Evolutionary conservation across 37 sponge, comb jelly and placozoan genomes (phyloP), one percentile per base, ranked within the genome.

Genomic region (Aplysina aerophoba): DNA sequence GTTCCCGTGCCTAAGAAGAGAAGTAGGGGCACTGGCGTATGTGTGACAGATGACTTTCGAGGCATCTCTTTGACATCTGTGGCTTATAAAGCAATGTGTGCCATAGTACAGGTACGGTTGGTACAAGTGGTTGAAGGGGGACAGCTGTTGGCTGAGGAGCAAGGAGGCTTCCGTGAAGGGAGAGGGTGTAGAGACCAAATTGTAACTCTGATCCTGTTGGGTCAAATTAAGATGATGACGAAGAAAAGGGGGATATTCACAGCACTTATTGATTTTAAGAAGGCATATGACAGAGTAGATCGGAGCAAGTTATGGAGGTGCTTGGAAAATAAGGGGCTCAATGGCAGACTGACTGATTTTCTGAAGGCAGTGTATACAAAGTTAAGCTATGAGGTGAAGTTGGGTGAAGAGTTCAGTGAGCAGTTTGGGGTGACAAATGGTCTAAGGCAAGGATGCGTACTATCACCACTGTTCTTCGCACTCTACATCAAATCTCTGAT

Each of bases 151-250:
- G 57, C 28, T 80, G 59, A 80, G 11, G 81, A 80, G 59, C 81
- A 80, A 30, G 41, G 41, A 55, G 81, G 81, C 14, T 80, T 80
- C 59, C 81, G 81, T 14, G 55, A 15, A 14, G 81, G 81, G 15
- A 50, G 81, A 14, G 27, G 81, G 14, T 80, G 81, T 55, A n/a
- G 17, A 25, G 81, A 80, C 31, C 57, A 80, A 22, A 80, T 80
- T 24, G 14, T 80, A n/a, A 15, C 57, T 55, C 24, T 80, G 69
- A 16, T 67, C 13, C 28, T 67, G 19, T 25, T 67, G 22, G 69
- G 25, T n/a, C 69, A 67, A n/a, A 25, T 27, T 25, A 15, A 25
- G 69, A 16, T 67, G 69, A 14, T 27, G 13, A 15, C 14, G 27
- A 67, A 67, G 27, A 14, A 20, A 24, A 27, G n/a, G 22, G 69